Conservation (phyloP, 2,113 vertebrate genomes). For the Marmota monax region DNA sequence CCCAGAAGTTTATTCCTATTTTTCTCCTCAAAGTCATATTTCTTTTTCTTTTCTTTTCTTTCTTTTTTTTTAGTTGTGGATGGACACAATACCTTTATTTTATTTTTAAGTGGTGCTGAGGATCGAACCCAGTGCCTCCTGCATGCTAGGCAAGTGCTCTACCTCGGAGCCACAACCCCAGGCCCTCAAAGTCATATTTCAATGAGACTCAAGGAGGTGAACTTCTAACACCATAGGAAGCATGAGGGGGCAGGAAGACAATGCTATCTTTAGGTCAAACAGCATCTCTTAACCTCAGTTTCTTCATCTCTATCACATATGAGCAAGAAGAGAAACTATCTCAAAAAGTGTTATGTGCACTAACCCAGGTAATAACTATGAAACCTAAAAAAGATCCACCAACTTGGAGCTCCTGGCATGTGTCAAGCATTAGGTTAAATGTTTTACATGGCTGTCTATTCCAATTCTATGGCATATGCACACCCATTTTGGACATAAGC, state of each 20-base stretch:
- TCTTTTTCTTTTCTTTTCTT: neutral
- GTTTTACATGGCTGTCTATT: neutral
- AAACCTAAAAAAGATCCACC: neutral
- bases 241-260: neutral
- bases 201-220: neutral
- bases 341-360: neutral
- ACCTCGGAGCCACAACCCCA: no score
- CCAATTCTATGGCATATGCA: neutral
- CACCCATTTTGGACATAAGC: neutral
- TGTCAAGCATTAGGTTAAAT: neutral
- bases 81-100: no score
- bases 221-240: neutral
- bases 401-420: neutral
- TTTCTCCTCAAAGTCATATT: neutral
- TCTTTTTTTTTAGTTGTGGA: no score
- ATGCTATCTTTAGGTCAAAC: neutral
- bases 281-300: neutral
- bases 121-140: no score
- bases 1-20: neutral
- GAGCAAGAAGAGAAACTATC: neutral
- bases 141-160: no score
- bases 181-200: neutral
- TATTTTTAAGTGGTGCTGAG: no score
- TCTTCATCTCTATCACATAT: neutral
- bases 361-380: neutral